phyloP scores from a whole-genome alignment of 2,888 invertebrate species.

The Chloroclystis v-ata region DNA sequence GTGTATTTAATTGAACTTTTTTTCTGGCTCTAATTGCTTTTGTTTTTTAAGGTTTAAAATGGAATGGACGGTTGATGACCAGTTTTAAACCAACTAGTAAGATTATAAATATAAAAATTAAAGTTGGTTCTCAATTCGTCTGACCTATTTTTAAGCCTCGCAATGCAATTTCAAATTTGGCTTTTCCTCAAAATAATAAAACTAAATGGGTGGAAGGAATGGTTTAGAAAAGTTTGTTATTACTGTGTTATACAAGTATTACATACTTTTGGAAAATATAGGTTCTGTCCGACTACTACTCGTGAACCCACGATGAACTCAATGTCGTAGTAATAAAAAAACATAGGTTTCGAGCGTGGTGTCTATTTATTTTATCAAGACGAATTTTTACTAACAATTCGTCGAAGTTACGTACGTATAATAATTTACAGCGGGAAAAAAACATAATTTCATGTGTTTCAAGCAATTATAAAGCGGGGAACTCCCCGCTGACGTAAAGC shows the following conservation, averaged over 20 bases:
- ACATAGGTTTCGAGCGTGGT: too few species aligned
- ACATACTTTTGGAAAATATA: too few species aligned
- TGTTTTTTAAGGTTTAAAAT: background rate
- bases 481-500: too few species aligned
- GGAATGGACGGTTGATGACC: background rate
- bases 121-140: background rate
- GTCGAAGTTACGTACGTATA: too few species aligned
- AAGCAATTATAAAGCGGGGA: too few species aligned
- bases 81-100: background rate
- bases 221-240: background rate
- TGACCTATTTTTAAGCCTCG: constrained; percentile 7
- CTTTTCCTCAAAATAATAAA: constrained; percentile 2
- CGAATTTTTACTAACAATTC: too few species aligned
- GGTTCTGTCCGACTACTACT: too few species aligned
- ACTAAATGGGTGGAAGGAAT: background rate
- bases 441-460: too few species aligned
- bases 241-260: background rate
- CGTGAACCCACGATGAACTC: too few species aligned
- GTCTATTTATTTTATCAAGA: too few species aligned
- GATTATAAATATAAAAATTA: background rate
- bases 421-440: too few species aligned
- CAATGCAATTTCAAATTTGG: constrained; percentile 13
- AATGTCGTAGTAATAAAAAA: too few species aligned
- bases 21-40: constrained; percentile 5
- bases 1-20: constrained; percentile 8